phyloP scores from a whole-genome alignment of 2,797 vertebrate species.

The Acomys russatus region DNA sequence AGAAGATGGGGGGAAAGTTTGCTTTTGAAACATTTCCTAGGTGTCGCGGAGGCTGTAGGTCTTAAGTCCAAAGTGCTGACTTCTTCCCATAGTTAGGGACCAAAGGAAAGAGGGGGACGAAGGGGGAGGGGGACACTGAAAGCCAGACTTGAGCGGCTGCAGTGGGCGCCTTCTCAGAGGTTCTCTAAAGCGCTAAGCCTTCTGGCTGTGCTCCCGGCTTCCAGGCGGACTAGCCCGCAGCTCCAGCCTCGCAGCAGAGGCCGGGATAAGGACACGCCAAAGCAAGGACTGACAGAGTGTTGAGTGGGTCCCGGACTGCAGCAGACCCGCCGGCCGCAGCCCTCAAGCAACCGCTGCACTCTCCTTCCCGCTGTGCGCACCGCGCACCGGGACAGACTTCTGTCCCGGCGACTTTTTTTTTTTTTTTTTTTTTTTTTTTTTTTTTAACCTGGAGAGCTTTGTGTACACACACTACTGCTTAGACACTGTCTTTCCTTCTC shows the following conservation, averaged over 20 bases:
- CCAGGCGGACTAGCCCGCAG: background rate
- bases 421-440: background rate
- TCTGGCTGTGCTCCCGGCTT: background rate
- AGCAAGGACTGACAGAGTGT: background rate
- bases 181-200: background rate
- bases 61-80: constrained; percentile 17
- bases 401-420: background rate
- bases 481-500: constrained; percentile 51
- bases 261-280: background rate
- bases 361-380: background rate
- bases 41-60: background rate
- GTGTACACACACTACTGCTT: constrained; percentile 72
- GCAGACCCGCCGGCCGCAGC: background rate
- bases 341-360: background rate
- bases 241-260: background rate
- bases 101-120: background rate
- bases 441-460: constrained; percentile 76
- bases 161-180: background rate
- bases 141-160: background rate
- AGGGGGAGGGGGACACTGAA: background rate
- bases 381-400: background rate
- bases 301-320: background rate
- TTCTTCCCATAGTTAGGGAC: background rate
- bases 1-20: background rate
- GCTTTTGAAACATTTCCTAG: constrained; percentile 28